Conservation (phyloP, 2,113 vertebrate species). For the Thamnaconus septentrionalis region DNA sequence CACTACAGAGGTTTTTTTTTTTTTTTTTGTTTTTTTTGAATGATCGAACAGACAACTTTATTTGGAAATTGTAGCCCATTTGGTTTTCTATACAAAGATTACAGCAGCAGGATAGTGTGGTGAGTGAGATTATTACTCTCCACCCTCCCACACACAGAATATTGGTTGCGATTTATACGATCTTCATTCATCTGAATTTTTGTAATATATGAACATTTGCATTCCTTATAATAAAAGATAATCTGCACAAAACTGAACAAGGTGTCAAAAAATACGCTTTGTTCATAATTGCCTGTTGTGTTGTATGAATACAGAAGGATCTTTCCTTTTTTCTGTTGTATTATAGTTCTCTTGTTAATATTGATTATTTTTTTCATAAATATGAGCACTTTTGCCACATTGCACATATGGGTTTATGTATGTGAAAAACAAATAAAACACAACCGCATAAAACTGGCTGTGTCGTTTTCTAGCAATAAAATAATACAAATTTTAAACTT, state of each 20-base stretch:
- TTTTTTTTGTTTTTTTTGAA: no score
- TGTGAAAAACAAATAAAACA: slow-evolving; percentile 56
- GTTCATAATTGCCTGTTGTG: slow-evolving; percentile 32
- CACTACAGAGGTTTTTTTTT: no score
- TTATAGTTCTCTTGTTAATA: slow-evolving; percentile 54
- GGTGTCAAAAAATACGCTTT: slow-evolving; percentile 32
- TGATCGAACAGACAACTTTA: no score
- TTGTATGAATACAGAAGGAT: slow-evolving; percentile 60
- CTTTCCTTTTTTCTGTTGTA: slow-evolving; percentile 44
- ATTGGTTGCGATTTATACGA: slow-evolving; percentile 30
- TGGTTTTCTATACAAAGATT: no score
- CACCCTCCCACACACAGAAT: slow-evolving; percentile 16
- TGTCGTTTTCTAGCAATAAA: not conserved
- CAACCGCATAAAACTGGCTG: slow-evolving; percentile 9
- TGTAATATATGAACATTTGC: slow-evolving; percentile 50
- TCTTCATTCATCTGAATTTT: slow-evolving; percentile 35
- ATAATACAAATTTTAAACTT: not conserved
- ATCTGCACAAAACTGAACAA: slow-evolving; percentile 60
- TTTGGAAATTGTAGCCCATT: no score
- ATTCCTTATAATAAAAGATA: slow-evolving; percentile 49
- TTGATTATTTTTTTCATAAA: slow-evolving; percentile 57
- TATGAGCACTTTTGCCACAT: slow-evolving; percentile 58
- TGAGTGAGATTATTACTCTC: not conserved
- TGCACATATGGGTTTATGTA: slow-evolving; percentile 59
- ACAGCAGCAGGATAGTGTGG: no score